These are phyloP conservation scores for Chinchilla lanigera DNA, from an alignment of 2,113 vertebrate species.

Conservation along the genomic window DNA sequence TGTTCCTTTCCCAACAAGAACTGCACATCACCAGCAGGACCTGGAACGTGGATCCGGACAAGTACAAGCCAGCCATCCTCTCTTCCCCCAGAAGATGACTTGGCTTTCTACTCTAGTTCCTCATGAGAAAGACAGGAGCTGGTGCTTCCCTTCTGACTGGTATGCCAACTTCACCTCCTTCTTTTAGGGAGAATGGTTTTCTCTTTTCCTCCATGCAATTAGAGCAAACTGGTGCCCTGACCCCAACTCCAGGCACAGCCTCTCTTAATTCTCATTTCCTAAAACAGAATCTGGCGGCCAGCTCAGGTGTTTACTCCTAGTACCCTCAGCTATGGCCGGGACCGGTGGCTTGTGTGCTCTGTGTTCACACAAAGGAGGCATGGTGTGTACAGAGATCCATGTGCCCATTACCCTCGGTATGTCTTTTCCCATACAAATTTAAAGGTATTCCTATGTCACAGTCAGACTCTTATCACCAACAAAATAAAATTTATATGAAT, in stretches of 20 bases:
- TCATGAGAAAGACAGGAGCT: too few relatives aligned
- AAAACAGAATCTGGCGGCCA: background rate
- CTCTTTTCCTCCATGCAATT: background rate
- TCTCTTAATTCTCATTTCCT: background rate
- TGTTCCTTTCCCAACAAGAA: background rate
- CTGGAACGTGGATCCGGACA: background rate
- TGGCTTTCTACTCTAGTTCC: too few relatives aligned
- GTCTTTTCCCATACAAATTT: background rate
- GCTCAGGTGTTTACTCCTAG: background rate
- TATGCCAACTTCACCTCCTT: background rate
- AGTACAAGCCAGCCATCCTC: background rate
- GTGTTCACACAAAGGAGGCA: background rate
- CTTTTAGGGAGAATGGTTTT: background rate
- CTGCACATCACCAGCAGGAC: background rate
- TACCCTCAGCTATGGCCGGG: background rate
- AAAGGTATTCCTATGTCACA: background rate
- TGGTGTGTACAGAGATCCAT: background rate
- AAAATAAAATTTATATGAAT: background rate
- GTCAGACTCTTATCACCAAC: background rate
- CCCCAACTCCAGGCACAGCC: background rate
- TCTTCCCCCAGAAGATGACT: background rate
- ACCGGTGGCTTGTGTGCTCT: background rate
- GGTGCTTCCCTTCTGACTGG: background rate
- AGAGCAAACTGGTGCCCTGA: background rate
- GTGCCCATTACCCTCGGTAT: background rate